Evolutionary conservation across 53 echinoderm and acorn worm species (phyloP), one percentile per base, ranked within the genome.

Genomic region (Echinometra lucunter): DNA sequence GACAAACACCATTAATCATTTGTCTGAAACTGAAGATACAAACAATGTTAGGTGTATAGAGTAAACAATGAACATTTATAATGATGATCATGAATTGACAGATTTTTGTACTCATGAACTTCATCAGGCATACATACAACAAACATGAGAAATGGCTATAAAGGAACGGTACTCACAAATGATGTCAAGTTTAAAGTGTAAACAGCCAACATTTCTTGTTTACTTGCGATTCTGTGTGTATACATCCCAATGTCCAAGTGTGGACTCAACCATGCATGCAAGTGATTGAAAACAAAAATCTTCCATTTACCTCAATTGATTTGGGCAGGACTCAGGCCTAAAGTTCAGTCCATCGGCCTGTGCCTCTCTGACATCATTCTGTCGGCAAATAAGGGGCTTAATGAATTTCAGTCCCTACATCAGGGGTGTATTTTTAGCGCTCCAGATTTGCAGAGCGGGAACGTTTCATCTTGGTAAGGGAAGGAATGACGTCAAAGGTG

Each of bases 391-490:
- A 90, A 57, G 91, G 66, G 66, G 58, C 63, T 60, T 90, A 90
- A 90, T 90, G 91, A 90, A 90, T 90, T 90, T 90, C 42, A 90
- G 91, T 66, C 91, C 88, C 88, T 53, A 56, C 56, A 55, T 88
- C 55, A 13, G 88, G 88, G 88, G 88, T 82, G 88, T 88, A 88
- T 88, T 88, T 88, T 88, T 88, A 88, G 88, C 56, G 88, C 88
- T 88, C 53, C 88, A 55, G 88, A 88, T 88, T 88, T 88, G 88
- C 53, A 88, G 88, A 56, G 56, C 53, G 53, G 56, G 88, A 56
- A 88, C 53, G 53, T 88, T 56, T 88, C 88, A 49, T 55, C 56
- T 56, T 88, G 49, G 88, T 49, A 17, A 3, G 88, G 88, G 55
- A 88, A 30, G 88, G 88, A 55, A 88, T 88, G 88, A 88, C 88